Percentiles rank a stretch among this genome's conserved stretches.
phyloP scores from a whole-genome alignment of 2,888 invertebrate genomes.

The Euproctis similis region DNA sequence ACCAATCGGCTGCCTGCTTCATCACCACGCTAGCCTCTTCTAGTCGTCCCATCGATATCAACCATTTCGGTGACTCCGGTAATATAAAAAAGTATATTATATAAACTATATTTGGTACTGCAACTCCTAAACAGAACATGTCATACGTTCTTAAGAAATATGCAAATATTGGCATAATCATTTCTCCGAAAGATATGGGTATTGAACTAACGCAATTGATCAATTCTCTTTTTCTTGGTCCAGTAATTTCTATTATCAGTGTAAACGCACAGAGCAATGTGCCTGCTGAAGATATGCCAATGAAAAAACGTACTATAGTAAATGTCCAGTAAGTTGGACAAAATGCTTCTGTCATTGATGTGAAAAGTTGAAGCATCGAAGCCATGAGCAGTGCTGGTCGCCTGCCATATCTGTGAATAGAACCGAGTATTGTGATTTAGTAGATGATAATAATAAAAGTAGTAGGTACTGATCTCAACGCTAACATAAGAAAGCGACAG shows the following conservation, averaged over 20 bases:
- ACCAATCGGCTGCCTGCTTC: constrained; percentile 73
- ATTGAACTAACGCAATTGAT: constrained; percentile 74
- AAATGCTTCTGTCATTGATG: constrained; percentile 77
- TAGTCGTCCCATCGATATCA: constrained; percentile 79
- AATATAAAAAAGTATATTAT: constrained; percentile 78
- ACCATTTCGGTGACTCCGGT: constrained; percentile 86
- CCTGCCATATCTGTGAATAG: constrained; percentile 78
- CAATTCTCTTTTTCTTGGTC: constrained; percentile 57
- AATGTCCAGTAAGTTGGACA: constrained; percentile 74
- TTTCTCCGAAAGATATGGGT: constrained; percentile 78
- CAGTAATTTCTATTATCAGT: constrained; percentile 76
- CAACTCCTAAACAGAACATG: constrained; percentile 75
- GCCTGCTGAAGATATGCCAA: constrained; percentile 82
- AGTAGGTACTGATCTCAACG: no score
- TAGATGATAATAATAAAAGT: no score
- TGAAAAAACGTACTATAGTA: constrained; percentile 77
- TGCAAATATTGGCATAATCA: constrained; percentile 74
- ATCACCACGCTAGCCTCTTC: constrained; percentile 77
- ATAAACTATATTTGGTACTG: constrained; percentile 71
- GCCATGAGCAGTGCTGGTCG: constrained; percentile 77
- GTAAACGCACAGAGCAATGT: constrained; percentile 82
- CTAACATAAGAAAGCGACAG: no score
- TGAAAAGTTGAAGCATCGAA: constrained; percentile 78
- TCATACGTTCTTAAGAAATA: constrained; percentile 78
- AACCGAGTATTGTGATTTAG: no score